Percentiles rank a stretch among this genome's conserved stretches.
phyloP scores from a whole-genome alignment of 2,113 vertebrate genomes.

The Hyperoodon ampullatus region DNA sequence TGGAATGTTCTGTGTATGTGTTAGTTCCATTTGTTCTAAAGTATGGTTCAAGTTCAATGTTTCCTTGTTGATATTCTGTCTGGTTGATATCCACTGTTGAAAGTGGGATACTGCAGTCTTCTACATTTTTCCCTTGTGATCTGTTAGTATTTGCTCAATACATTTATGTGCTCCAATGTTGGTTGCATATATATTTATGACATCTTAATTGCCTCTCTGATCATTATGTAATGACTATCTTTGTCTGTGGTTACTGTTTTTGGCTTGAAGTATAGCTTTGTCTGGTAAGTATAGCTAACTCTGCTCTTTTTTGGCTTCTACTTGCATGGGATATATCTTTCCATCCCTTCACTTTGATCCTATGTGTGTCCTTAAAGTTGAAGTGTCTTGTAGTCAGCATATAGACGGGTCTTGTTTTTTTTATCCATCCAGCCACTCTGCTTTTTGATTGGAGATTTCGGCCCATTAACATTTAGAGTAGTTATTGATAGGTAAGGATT shows the following conservation, averaged over 20 bases:
- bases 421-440: too few species aligned
- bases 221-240: not conserved
- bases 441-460: not conserved
- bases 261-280: not conserved
- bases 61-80: not conserved
- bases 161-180: not conserved
- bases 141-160: not conserved
- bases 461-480: not conserved
- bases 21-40: not conserved
- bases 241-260: not conserved
- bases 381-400: not conserved
- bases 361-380: not conserved
- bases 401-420: not conserved
- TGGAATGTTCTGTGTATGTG: not conserved
- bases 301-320: not conserved
- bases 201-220: not conserved
- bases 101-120: too few species aligned
- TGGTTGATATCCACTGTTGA: not conserved
- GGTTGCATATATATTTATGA: not conserved
- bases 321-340: not conserved
- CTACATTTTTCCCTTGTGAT: not conserved
- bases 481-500: not conserved
- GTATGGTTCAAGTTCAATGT: not conserved
- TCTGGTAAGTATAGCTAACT: not conserved
- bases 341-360: not conserved